Evolutionary conservation across 2,888 invertebrate species (phyloP), one percentile per base, ranked within the genome.

Genomic region (Rotaria magnacalcarata): DNA sequence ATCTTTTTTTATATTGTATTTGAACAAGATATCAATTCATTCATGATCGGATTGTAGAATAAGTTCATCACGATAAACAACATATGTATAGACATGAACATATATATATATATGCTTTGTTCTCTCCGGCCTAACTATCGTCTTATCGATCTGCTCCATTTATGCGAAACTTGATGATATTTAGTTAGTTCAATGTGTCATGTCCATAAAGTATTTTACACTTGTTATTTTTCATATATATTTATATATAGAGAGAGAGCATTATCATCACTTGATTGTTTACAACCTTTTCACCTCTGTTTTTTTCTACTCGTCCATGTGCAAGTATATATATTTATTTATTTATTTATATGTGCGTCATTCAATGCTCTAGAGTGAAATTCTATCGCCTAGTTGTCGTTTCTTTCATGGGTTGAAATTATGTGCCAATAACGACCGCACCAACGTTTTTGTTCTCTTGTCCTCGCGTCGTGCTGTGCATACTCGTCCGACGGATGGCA

Each of bases 351-450:
- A 34, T 67, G 52, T 52, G 34, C 67, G 34, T 67, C 67, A 67
- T 34, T 67, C 34, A 34, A 67, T 67, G 41, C 67, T 34, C 11
- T 34, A 19, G 67, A 19, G 67, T 34, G 67, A 67, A 67, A 67
- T 67, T 67, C 67, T 67, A 67, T 67, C 67, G 34, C 19, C 27
- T 67, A 67, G 16, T 67, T 67, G 67, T 67, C 67, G 67, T 34
- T 67, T 67, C 67, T 67, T 67, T 34, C 34, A 67, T 67, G 67
- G 67, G 34, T 67, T 67, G 67, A 67, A 67, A 67, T 67, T 67
- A 34, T 67, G 34, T 67, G 67, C 19, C 34, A 67, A 16, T 67
- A 67, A 19, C 34, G 19, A 7, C 34, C 41, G 6, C 34, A 67
- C 34, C 34, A 67, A 67, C 34, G 34, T 67, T 67, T 34, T 41